Evolutionary conservation across 2,797 vertebrate genomes (phyloP), one percentile per base, ranked within the genome.

Genomic region (Holocentrus rufus): DNA sequence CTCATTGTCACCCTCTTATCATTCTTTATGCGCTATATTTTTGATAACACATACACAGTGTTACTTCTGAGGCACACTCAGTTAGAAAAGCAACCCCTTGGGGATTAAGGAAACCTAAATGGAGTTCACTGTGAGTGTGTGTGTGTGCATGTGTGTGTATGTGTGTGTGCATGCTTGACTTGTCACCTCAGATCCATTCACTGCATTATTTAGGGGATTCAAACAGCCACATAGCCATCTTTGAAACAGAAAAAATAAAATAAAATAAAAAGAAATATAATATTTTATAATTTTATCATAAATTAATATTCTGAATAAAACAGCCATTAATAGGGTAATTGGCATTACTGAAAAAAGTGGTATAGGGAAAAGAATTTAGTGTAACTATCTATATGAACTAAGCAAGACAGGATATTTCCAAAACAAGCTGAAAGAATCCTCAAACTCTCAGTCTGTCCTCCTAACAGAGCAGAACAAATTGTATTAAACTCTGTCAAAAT

Each of bases 221-320:
- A 67, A 80, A 46, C 50, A 59, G 46, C 76, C 52, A 77, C 53
- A 82, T 66, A 77, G 55, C 73, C 27, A 80, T 80, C 60, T 76
- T 88, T 69, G 62, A 81, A 72, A 87, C 73, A 66, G 34, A 44
- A 72, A 74, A 75, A 56, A 81, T 50, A 76, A 61, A 77, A 80
- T 81, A 77, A 84, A 66, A 7, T 3, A 31, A 31, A 31, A 31
- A 31, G 7, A 31, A 7, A 31, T 3, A 5, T 47, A 61, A 74
- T 36, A 69, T 73, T 68, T 85, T 52, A 80, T 81, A 79, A 68
- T 85, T 79, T 63, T 76, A 77, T 82, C 36, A 83, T 75, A 87
- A 87, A 88, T 89, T 80, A 84, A 83, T 67, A 70, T 57, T 77
- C 61, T 65, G 8, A 81, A 81, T 71, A 76, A 74, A 78, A 79